phyloP scores from a whole-genome alignment of 2,113 vertebrate genomes.

The Carlito syrichta region DNA sequence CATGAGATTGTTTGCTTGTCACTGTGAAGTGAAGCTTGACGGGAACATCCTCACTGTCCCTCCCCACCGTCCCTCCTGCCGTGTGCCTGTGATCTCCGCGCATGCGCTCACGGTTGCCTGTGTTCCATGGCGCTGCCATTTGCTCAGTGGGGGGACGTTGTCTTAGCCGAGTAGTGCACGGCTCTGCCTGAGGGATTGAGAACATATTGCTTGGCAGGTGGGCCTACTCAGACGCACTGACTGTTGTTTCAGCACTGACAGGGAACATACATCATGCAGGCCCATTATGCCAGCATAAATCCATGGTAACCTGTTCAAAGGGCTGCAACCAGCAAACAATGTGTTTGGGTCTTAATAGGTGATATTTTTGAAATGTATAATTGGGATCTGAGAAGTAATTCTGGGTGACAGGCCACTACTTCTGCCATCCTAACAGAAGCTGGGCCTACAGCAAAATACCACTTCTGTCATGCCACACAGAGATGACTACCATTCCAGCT shows the following conservation, averaged over 20 bases:
- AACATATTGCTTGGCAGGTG: slow-evolving; percentile 89
- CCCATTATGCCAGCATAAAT: slow-evolving; percentile 85
- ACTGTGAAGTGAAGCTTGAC: slow-evolving; percentile 55
- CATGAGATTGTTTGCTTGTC: slow-evolving; percentile 23
- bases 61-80: background rate
- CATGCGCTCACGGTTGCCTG: background rate
- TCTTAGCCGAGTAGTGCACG: slow-evolving; percentile 75
- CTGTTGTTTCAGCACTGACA: slow-evolving; percentile 94
- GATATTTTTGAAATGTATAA: slow-evolving; percentile 84
- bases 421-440: slow-evolving; percentile 56
- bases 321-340: slow-evolving; percentile 82
- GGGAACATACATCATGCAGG: slow-evolving; percentile 90
- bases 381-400: slow-evolving; percentile 85
- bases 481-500: background rate
- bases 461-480: background rate
- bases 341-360: slow-evolving; percentile 72
- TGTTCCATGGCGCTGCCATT: slow-evolving; percentile 76
- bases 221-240: slow-evolving; percentile 84
- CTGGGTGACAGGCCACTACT: slow-evolving; percentile 83
- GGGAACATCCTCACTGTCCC: background rate
- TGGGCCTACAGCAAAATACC: slow-evolving; percentile 31
- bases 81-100: background rate
- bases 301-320: slow-evolving; percentile 83
- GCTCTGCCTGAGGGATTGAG: slow-evolving; percentile 82
- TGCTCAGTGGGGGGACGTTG: slow-evolving; percentile 83